A percentile compares a stretch with the other conserved stretches of the same genome.
phyloP scores from a whole-genome alignment of 2,113 vertebrate species.

The Himantopus leucocephalus region DNA sequence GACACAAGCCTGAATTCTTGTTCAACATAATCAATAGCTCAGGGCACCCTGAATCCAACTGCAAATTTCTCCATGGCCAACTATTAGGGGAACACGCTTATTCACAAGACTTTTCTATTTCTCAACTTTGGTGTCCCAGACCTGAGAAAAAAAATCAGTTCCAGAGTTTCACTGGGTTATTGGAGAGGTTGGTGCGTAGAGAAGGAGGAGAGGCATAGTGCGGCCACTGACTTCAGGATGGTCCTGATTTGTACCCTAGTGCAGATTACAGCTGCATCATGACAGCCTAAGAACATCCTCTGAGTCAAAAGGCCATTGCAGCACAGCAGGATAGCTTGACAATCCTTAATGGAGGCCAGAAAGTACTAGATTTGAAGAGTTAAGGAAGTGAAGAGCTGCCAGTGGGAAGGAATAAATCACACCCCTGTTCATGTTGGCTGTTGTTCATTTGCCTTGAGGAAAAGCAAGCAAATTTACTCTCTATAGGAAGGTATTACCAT shows the following conservation, averaged over 20 bases:
- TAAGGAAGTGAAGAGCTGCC: constrained; percentile 13
- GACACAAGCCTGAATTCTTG: not conserved
- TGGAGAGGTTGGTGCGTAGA: not conserved
- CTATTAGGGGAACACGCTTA: not conserved
- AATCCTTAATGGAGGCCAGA: not conserved
- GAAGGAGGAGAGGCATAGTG: not conserved
- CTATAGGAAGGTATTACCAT: not conserved
- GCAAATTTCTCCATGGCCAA: not conserved
- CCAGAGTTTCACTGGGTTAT: not conserved
- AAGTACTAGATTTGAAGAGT: not conserved
- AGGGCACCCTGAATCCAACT: not conserved
- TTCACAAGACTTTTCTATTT: not conserved
- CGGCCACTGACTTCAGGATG: not conserved
- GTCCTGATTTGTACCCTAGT: not conserved
- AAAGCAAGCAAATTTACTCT: not conserved
- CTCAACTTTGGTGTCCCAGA: not conserved
- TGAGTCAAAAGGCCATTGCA: not conserved
- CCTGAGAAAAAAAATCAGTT: not conserved
- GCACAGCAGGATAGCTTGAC: not conserved
- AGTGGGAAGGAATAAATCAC: constrained; percentile 6
- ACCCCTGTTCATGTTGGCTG: not conserved
- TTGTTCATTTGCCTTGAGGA: constrained; percentile 40
- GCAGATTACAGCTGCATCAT: not conserved
- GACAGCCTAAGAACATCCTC: not conserved
- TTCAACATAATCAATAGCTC: not conserved